Percentiles rank a stretch among this genome's conserved stretches.
phyloP scores from a whole-genome alignment of 2,113 vertebrate species.

The Pelusios castaneus region DNA sequence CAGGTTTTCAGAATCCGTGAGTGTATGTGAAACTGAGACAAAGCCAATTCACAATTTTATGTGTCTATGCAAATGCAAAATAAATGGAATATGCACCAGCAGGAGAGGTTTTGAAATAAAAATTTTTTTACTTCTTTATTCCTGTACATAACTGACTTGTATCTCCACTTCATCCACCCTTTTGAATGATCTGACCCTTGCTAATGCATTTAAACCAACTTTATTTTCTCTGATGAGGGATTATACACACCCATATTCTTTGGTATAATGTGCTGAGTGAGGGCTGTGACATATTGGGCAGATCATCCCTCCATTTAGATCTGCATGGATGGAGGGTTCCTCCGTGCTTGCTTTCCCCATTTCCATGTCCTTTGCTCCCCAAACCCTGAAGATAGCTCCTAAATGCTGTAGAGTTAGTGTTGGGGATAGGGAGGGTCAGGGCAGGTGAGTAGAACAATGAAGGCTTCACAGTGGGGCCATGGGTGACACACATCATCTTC shows the following conservation, averaged over 20 bases:
- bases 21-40: background rate
- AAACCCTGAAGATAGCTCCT: background rate
- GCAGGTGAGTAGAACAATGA: background rate
- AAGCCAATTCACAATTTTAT: background rate
- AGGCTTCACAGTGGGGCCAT: slow-evolving; percentile 15
- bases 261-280: background rate
- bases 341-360: background rate
- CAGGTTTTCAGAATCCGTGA: background rate
- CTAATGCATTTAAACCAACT: background rate
- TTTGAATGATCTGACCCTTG: background rate
- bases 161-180: background rate
- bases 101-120: background rate
- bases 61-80: accelerated
- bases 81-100: background rate
- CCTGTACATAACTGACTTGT: background rate
- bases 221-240: background rate
- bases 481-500: slow-evolving; percentile 28
- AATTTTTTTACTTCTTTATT: background rate
- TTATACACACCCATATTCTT: background rate
- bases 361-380: background rate
- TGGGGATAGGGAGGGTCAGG: background rate
- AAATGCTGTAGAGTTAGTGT: background rate
- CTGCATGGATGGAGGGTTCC: background rate
- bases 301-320: background rate
- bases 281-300: background rate